These are phyloP conservation scores for Siderastrea radians DNA, from an alignment of 92 coral and sea anemone species.

Conservation along the genomic window DNA sequence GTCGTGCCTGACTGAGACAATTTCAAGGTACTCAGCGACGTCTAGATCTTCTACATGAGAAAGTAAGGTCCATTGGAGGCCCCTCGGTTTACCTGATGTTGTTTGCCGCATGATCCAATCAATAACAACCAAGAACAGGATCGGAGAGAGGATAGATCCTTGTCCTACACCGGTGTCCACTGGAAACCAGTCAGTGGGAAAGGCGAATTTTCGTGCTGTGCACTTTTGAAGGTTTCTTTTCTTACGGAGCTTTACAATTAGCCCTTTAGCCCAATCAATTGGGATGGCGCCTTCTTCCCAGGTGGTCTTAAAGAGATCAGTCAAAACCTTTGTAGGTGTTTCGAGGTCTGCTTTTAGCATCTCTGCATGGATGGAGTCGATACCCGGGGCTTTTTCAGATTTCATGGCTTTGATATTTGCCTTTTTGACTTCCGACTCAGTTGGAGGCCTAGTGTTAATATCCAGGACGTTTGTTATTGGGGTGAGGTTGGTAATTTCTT, in stretches of 20 bases:
- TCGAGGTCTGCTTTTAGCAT: too few relatives aligned
- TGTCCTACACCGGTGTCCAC: too few relatives aligned
- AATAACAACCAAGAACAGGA: background rate
- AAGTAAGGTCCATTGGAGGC: too few relatives aligned
- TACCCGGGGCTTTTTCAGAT: slow-evolving; percentile 44
- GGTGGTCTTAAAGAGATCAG: slow-evolving; percentile 6
- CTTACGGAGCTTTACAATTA: slow-evolving; percentile 49
- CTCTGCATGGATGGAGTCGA: too few relatives aligned
- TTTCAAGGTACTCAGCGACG: background rate
- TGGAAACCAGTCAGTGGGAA: background rate
- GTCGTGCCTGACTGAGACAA: background rate
- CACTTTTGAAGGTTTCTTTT: slow-evolving; percentile 47
- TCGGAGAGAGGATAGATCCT: background rate
- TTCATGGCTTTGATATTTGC: slow-evolving; percentile 22
- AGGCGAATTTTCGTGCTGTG: slow-evolving; percentile 35
- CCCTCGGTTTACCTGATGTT: too few relatives aligned
- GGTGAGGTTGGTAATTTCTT: background rate
- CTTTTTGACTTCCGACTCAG: slow-evolving; percentile 18
- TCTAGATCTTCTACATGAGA: background rate
- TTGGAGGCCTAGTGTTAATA: slow-evolving; percentile 41
- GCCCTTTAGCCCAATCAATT: slow-evolving; percentile 33
- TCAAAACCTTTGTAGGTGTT: slow-evolving; percentile 12
- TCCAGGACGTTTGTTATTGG: slow-evolving; percentile 20
- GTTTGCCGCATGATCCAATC: too few relatives aligned
- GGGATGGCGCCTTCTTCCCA: slow-evolving; percentile 50